These are phyloP conservation scores for Polietes domitor DNA, from an alignment of 2,888 invertebrate species.

Conservation along the genomic window DNA sequence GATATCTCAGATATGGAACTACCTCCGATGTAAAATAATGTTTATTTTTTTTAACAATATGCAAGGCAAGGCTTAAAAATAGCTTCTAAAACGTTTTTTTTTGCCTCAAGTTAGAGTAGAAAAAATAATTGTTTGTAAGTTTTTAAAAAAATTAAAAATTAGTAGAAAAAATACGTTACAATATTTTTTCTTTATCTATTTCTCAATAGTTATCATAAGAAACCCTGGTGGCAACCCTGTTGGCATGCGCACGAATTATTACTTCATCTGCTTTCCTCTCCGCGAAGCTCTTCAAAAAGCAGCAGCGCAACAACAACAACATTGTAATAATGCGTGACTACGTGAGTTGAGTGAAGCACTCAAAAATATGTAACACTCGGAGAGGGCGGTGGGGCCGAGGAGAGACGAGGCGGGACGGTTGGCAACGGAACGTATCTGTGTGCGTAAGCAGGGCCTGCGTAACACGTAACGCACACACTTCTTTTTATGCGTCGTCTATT, in stretches of 20 bases:
- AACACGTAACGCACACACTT: neutral
- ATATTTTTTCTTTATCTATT: too few relatives aligned
- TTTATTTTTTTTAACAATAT: too few relatives aligned
- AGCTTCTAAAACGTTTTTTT: too few relatives aligned
- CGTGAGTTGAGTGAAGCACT: neutral
- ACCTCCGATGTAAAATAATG: too few relatives aligned
- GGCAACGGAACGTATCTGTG: neutral
- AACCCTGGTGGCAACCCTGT: conserved; percentile 11
- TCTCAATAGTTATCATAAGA: too few relatives aligned
- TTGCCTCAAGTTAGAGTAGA: too few relatives aligned
- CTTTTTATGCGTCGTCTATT: neutral
- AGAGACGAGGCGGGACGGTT: neutral
- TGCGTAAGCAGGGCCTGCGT: neutral
- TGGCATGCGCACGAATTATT: conserved; percentile 2
- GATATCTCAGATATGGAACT: too few relatives aligned
- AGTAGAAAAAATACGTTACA: too few relatives aligned
- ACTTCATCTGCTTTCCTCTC: neutral
- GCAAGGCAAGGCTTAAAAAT: too few relatives aligned
- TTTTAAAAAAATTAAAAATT: too few relatives aligned
- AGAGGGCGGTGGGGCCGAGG: too few relatives aligned
- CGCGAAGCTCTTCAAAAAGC: neutral
- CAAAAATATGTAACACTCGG: neutral
- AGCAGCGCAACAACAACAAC: conserved; percentile 1
- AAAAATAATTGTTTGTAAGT: too few relatives aligned
- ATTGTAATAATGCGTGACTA: conserved; percentile 37